Percentiles rank a stretch among this genome's conserved stretches.
Evolutionary conservation across 2,888 invertebrate genomes (phyloP).

Genomic region (Acrobasis suavella): DNA sequence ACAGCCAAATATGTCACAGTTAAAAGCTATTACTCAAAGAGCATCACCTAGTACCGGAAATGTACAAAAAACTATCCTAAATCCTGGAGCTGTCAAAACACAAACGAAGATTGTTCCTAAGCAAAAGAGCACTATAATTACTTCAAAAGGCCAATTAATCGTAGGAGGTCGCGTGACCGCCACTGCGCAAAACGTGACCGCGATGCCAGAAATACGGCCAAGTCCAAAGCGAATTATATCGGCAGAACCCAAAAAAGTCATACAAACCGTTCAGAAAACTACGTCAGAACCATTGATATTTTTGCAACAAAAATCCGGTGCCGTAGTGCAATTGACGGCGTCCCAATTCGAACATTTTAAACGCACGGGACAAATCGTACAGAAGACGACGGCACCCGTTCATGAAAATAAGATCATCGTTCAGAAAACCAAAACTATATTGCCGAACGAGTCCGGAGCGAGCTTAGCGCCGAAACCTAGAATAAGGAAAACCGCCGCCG

Average conservation of each 20-base stretch:
- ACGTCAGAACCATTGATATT: slow-evolving; percentile 69
- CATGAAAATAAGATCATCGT: slow-evolving; percentile 62
- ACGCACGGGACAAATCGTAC: slow-evolving; percentile 73
- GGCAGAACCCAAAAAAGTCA: slow-evolving; percentile 63
- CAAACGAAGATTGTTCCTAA: slow-evolving; percentile 65
- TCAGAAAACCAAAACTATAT: slow-evolving; percentile 58
- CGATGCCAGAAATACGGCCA: slow-evolving; percentile 70
- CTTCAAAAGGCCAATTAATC: slow-evolving; percentile 81
- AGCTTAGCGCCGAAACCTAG: slow-evolving; percentile 52
- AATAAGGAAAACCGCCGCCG: slow-evolving; percentile 51
- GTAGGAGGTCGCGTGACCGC: slow-evolving; percentile 73
- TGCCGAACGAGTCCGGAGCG: slow-evolving; percentile 48
- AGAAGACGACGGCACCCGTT: slow-evolving; percentile 51
- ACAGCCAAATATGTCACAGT: slow-evolving; percentile 62
- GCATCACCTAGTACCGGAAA: slow-evolving; percentile 50
- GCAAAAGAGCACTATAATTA: slow-evolving; percentile 79
- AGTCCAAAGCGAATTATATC: slow-evolving; percentile 61
- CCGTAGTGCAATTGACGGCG: slow-evolving; percentile 73
- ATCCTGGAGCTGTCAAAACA: slow-evolving; percentile 46
- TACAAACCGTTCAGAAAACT: slow-evolving; percentile 63
- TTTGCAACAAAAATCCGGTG: slow-evolving; percentile 74
- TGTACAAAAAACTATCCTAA: slow-evolving; percentile 52
- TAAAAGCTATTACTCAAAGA: slow-evolving; percentile 67
- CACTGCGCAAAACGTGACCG: slow-evolving; percentile 72
- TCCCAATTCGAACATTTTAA: slow-evolving; percentile 79